Evolutionary conservation across 2,797 vertebrate species (phyloP).

Genomic region (Pantherophis alleghaniensis): DNA sequence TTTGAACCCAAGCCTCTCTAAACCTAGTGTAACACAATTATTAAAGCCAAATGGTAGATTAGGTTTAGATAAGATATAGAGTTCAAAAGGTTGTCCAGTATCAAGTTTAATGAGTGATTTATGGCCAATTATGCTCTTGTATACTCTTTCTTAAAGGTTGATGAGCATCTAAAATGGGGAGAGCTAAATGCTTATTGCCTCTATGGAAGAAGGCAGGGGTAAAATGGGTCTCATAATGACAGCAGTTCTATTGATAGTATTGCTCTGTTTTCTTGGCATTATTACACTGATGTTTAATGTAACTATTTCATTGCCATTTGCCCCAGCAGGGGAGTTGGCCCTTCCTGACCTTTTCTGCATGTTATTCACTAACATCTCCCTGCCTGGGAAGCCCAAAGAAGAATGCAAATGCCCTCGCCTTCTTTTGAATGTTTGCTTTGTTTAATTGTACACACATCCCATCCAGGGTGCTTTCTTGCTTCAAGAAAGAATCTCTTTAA

Average conservation of each 20-base stretch:
- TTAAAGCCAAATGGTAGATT: neutral
- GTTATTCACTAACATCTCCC: neutral
- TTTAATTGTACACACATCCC: conserved; percentile 48
- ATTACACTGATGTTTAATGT: conserved; percentile 33
- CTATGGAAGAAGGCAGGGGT: neutral
- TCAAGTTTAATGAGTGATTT: neutral
- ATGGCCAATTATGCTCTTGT: neutral
- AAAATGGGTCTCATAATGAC: neutral
- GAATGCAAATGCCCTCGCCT: conserved; percentile 18
- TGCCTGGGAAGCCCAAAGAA: neutral
- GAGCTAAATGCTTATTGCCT: too few species aligned
- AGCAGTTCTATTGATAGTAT: conserved; percentile 33
- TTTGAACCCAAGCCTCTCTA: neutral
- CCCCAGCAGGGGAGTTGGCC: conserved; percentile 8
- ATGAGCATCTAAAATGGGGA: neutral
- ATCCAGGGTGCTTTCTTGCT: conserved; percentile 56
- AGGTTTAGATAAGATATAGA: neutral
- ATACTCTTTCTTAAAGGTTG: neutral
- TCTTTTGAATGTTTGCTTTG: conserved; percentile 19
- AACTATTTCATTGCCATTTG: conserved; percentile 38
- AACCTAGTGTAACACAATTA: neutral
- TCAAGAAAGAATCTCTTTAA: conserved; percentile 64
- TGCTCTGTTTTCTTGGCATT: conserved; percentile 48
- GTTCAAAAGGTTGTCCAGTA: neutral
- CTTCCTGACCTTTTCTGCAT: conserved; percentile 14